These are phyloP conservation scores for Falco peregrinus DNA, from an alignment of 2,797 vertebrate genomes.

Conservation along the genomic window DNA sequence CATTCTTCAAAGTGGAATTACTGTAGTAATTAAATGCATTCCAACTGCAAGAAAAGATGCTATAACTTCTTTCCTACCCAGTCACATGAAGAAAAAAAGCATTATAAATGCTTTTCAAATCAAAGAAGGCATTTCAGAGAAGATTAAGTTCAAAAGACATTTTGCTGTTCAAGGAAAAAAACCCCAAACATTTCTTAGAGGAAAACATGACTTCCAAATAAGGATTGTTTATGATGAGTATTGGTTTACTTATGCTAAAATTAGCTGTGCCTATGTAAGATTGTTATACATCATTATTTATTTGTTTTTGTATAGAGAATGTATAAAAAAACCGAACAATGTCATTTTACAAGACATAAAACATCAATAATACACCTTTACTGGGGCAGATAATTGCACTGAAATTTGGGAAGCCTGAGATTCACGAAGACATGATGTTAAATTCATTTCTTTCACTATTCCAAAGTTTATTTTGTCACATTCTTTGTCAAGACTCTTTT, in stretches of 20 bases:
- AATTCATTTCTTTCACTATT: not conserved
- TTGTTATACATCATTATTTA: not conserved
- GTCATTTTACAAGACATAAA: not conserved
- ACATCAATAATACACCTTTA: not conserved
- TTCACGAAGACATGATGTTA: not conserved
- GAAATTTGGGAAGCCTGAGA: not conserved
- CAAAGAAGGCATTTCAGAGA: not conserved
- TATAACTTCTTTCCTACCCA: not conserved
- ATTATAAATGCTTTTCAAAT: not conserved
- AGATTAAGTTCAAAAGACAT: not conserved
- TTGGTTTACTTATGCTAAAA: not conserved
- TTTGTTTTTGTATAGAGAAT: not conserved
- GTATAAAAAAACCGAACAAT: not conserved
- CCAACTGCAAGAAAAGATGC: not conserved
- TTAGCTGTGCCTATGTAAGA: not conserved
- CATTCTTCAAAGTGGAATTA: not conserved
- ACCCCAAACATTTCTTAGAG: not conserved
- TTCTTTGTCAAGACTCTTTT: not conserved
- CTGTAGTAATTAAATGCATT: not conserved
- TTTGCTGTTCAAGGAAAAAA: not conserved
- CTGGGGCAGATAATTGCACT: not conserved
- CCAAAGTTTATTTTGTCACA: not conserved
- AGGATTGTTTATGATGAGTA: not conserved
- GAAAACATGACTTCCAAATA: not conserved
- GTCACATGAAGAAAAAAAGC: not conserved